Conservation (phyloP, 2,888 invertebrate genomes). For the Oligia fasciuncula region DNA sequence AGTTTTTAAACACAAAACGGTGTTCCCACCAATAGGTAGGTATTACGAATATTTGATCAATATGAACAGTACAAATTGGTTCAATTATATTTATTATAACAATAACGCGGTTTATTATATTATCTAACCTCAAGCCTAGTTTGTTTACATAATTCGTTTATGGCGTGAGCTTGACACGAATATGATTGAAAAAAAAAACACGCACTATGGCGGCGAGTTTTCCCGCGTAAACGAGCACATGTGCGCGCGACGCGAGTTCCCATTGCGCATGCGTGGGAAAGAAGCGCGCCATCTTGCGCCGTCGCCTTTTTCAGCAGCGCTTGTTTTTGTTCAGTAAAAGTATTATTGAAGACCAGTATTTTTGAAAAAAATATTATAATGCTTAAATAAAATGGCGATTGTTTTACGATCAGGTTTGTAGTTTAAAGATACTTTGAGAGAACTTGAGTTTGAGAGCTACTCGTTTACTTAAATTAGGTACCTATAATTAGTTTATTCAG, state of each 20-base stretch:
- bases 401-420: not conserved
- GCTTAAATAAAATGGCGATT: constrained; percentile 8
- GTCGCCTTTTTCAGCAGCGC: constrained; percentile 74
- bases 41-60: not conserved
- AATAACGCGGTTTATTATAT: constrained; percentile 16
- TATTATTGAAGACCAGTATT: constrained; percentile 64
- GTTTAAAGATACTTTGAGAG: not conserved
- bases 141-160: constrained; percentile 65
- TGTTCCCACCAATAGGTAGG: not conserved
- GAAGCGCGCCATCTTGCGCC: constrained; percentile 77
- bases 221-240: constrained; percentile 84
- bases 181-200: constrained; percentile 73
- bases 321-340: constrained; percentile 76
- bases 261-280: constrained; percentile 87
- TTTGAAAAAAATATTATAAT: constrained; percentile 18
- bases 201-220: constrained; percentile 70
- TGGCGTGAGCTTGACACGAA: constrained; percentile 69
- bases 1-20: not conserved
- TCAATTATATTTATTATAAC: constrained; percentile 9
- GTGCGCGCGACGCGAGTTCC: constrained; percentile 79
- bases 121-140: constrained; percentile 49
- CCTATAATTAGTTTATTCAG: not conserved
- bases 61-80: not conserved
- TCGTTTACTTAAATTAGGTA: not conserved
- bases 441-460: not conserved